These are phyloP conservation scores for Zapus hudsonius DNA, from an alignment of 2,113 vertebrate species.

Conservation along the genomic window DNA sequence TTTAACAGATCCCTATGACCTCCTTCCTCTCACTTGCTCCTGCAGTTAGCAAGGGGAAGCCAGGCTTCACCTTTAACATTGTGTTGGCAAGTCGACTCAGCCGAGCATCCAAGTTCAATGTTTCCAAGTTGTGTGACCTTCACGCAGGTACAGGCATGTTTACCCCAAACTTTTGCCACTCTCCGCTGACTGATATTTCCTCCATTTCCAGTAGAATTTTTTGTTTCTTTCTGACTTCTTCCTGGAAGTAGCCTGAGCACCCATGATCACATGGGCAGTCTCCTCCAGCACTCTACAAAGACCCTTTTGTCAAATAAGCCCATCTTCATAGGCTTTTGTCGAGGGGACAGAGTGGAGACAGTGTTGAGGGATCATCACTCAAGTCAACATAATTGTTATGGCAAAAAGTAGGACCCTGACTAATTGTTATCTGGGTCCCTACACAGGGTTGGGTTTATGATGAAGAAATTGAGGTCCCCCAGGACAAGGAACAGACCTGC, in stretches of 20 bases:
- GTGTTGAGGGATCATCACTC: background rate
- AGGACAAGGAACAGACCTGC: background rate
- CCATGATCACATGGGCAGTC: background rate
- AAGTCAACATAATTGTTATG: background rate
- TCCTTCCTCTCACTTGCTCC: background rate
- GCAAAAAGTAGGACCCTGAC: background rate
- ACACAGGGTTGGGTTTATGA: background rate
- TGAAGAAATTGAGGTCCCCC: too few species aligned
- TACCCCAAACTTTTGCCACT: background rate
- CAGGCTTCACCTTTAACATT: too few species aligned
- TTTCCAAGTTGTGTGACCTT: background rate
- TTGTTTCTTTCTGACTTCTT: background rate
- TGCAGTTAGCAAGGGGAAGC: background rate
- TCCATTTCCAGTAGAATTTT: background rate
- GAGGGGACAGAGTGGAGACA: background rate
- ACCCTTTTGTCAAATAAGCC: background rate
- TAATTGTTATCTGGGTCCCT: background rate
- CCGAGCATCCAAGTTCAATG: background rate
- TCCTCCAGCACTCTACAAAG: background rate
- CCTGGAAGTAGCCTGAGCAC: background rate
- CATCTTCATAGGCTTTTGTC: background rate
- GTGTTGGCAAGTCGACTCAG: background rate
- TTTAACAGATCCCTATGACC: background rate
- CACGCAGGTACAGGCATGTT: background rate
- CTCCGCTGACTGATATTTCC: background rate